Percentiles rank a stretch among this genome's conserved stretches.
phyloP scores from a whole-genome alignment of 2,113 vertebrate genomes.

The Ondatra zibethicus region DNA sequence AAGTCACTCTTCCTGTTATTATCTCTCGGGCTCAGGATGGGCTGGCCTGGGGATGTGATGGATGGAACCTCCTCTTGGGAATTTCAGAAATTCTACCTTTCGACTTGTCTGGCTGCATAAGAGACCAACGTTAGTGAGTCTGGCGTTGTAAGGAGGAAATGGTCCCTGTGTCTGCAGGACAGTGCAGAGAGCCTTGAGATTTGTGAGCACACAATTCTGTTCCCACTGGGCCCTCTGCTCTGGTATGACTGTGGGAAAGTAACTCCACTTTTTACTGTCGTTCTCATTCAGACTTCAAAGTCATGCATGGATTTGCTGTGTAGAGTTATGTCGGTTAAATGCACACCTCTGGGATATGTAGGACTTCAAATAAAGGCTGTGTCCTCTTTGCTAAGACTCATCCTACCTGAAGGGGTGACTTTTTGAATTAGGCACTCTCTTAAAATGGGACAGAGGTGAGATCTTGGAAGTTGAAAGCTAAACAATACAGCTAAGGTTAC shows the following conservation, averaged over 20 bases:
- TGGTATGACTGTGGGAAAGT: background rate
- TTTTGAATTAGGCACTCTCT: background rate
- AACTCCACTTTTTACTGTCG: background rate
- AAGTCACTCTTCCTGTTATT: background rate
- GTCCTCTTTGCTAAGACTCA: background rate
- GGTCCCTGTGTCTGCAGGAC: background rate
- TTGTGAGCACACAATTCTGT: background rate
- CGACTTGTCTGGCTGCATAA: background rate
- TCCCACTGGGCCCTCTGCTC: background rate
- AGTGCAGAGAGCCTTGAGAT: background rate
- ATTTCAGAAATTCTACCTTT: background rate
- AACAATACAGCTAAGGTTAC: background rate
- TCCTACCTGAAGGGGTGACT: background rate
- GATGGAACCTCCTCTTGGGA: background rate
- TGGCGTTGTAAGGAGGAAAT: accelerated
- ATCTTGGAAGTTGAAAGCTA: background rate
- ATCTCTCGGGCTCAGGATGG: background rate
- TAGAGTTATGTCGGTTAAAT: background rate
- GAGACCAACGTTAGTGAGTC: background rate
- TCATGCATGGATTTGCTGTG: background rate
- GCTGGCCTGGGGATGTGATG: background rate
- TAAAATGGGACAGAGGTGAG: background rate
- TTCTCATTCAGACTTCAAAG: background rate
- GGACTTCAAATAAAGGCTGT: background rate
- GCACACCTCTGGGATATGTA: background rate